Base-by-base conservation (phyloP, 2,797 vertebrate species). In the Crocodylus rhombifer region DNA sequence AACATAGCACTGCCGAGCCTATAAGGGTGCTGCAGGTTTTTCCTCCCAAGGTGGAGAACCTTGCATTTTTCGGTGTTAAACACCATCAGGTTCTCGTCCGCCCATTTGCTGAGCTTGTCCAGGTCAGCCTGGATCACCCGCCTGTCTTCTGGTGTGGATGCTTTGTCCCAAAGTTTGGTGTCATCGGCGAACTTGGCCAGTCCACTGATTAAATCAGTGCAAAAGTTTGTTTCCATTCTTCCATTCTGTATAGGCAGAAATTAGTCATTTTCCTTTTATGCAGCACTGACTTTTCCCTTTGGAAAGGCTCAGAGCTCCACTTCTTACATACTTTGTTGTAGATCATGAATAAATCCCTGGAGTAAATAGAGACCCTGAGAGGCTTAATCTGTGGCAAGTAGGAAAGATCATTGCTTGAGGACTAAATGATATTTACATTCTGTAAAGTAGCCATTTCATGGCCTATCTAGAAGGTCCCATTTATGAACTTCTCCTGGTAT, bases 271-370 rank as follows among this genome's bases (percentile, higher is more conserved):
- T 64, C 61, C 21, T 57, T 2, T 21, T 25, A 0, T 36, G 4
- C 23, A 64, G 3, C 17, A 67, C 20, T 23, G 60, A 0, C 5
- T 80, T 61, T 56, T 2, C 0, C 3, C n/a, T 61, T 7, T 9
- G 21, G 11, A 78, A 84, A 55, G 77, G 13, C 13, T 80, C 55
- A 17, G 6, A 26, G 71, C 42, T n/a, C 73, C 67, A 21, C 30
- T 20, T 36, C 30, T 21, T 13, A 23, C 12, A 7, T 36, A 69
- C 67, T 21, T 42, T 12, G 23, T 4, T 69, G 23, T 69, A 36
- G 36, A 69, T 13, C 20, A 21, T 7, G 3, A 23, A 21, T 11
- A 69, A 23, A 10, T 67, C 30, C 16, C 65, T 69, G 12, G 30
- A 33, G 17, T 21, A 69, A 36, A 33, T 33, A 33, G n/a, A 69